Evolutionary conservation across 2,888 invertebrate genomes (phyloP), one percentile per base, ranked within the genome.

Genomic region (Drosophila affinis): DNA sequence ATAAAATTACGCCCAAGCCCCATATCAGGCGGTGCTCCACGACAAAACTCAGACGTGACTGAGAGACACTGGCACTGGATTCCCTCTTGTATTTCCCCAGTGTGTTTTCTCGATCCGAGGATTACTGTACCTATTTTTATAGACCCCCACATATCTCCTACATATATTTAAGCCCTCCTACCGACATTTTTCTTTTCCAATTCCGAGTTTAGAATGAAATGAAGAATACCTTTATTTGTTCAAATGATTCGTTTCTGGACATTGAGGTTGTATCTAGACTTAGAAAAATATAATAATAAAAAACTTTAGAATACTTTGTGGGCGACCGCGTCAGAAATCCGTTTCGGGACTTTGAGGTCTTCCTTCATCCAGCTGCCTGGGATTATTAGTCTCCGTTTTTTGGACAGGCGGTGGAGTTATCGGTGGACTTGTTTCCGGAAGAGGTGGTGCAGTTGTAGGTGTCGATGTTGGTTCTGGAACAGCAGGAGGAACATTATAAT

Each of bases 311-410:
- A 75, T 72, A 72, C 75, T 72, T 55, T 51, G 39, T 34, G 18
- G 10, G 53, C 14, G 55, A 18, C 46, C 14, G 10, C 12, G 6
- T 79, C 77, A 91, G 70, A 91, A 91, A 74, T 92, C 90, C 1
- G 91, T 91, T 75, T 91, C 91, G 2, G 92, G 91, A 72, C 91
- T 91, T 55, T 91, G 88, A 3, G 92, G 90, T 63, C 91, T 75
- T 17, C 52, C 65, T 9, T 52, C 67, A 54, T 83, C 75, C 60
- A 70, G 65, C 56, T 78, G 60, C 54, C 29, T 45, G 6, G 60
- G 61, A 7, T 34, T 17, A 2, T 17, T 27, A 7, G 0, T 5
- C 47, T 62, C 73, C 63, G 17, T 29, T 29, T 27, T 17, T 24
- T 14, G 17, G 3, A 17, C 12, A 27, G 27, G 3, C 1, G 61